These are phyloP conservation scores for Lepus oiostolus DNA, from an alignment of 2,797 vertebrate genomes.

Conservation along the genomic window DNA sequence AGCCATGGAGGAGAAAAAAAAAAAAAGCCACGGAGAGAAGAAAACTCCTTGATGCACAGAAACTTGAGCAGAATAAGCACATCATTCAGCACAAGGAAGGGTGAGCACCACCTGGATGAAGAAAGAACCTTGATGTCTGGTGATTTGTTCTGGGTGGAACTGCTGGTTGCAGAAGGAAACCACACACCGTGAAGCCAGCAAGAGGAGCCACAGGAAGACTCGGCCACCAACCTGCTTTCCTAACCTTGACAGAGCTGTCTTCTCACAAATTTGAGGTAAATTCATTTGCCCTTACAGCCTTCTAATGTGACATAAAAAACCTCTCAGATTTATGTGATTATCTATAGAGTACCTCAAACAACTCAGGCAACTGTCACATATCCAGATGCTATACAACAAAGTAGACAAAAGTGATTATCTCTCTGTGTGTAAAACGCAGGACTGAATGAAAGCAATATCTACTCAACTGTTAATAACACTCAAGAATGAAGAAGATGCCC, in stretches of 20 bases:
- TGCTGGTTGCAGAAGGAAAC: background rate
- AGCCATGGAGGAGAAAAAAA: background rate
- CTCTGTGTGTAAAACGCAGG: background rate
- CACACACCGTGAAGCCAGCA: background rate
- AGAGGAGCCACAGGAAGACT: background rate
- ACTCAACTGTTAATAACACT: background rate
- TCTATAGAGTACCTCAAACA: conserved; percentile 2
- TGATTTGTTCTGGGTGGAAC: background rate
- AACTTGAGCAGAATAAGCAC: background rate
- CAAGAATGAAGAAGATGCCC: background rate
- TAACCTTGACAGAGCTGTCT: background rate
- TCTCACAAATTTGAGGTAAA: background rate
- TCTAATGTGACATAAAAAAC: background rate
- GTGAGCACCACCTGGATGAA: background rate
- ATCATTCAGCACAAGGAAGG: background rate
- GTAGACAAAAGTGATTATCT: background rate
- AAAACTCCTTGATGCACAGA: background rate
- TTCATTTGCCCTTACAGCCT: background rate
- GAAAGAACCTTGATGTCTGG: background rate
- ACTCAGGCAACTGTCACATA: background rate
- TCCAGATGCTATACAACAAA: background rate
- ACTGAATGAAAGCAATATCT: background rate
- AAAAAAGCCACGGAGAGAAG: background rate
- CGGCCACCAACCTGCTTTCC: background rate
- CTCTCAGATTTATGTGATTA: background rate